A percentile compares a stretch with the other conserved stretches of the same genome.
Evolutionary conservation across 2,888 invertebrate genomes (phyloP).

Genomic region (Ditylenchus weischeri): DNA sequence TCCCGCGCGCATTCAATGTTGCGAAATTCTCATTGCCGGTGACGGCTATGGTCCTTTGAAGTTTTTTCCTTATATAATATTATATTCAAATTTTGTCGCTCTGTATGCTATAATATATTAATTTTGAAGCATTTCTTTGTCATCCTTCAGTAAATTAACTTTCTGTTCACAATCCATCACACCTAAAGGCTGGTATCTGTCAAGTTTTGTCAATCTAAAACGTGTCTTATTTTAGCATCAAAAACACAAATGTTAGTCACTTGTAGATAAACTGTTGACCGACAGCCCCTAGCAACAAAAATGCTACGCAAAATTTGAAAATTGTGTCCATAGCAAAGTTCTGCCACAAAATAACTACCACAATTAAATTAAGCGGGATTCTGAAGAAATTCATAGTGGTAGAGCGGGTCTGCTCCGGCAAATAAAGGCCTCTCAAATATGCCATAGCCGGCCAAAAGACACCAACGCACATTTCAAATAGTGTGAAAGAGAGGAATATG

Average conservation of each 20-base stretch:
- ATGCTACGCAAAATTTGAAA: slow-evolving; percentile 61
- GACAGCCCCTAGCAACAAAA: slow-evolving; percentile 59
- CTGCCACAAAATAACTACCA: slow-evolving; percentile 61
- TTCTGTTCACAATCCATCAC: too few species aligned
- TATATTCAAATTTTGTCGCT: too few species aligned
- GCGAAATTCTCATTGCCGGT: too few species aligned
- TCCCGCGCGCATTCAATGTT: too few species aligned
- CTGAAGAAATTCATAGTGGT: slow-evolving; percentile 63
- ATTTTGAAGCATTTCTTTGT: too few species aligned
- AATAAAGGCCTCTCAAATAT: slow-evolving; percentile 59
- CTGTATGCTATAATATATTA: too few species aligned
- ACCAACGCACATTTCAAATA: slow-evolving; percentile 63
- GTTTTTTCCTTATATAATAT: too few species aligned
- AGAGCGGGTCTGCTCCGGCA: slow-evolving; percentile 62
- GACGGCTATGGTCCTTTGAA: too few species aligned
- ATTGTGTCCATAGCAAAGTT: slow-evolving; percentile 60
- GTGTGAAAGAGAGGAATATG: slow-evolving; percentile 61
- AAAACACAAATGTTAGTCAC: slow-evolving; percentile 16
- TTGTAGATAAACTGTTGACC: slow-evolving; percentile 45
- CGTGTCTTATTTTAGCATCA: too few species aligned
- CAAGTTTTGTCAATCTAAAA: too few species aligned
- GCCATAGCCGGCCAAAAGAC: slow-evolving; percentile 64
- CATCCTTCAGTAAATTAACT: too few species aligned
- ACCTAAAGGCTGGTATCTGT: too few species aligned
- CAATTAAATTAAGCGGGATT: slow-evolving; percentile 63